Evolutionary conservation across 2,113 vertebrate genomes (phyloP).

Genomic region (Antechinus stuartii): DNA sequence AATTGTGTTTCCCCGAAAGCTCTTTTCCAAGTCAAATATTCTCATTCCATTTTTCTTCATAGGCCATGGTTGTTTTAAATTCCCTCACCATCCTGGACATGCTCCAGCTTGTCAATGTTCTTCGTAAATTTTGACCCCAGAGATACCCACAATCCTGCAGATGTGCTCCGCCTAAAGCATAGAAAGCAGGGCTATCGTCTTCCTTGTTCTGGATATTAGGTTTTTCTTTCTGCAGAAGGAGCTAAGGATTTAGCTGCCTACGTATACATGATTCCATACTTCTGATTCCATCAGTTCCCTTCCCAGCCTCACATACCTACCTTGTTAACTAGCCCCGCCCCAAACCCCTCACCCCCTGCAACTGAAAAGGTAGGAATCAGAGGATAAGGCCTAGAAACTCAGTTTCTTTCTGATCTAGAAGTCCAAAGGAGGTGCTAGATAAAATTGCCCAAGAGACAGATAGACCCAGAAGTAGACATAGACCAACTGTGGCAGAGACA

Average conservation of each 20-base stretch:
- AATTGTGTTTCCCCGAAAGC: neutral
- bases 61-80: neutral
- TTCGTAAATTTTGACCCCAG: neutral
- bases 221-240: neutral
- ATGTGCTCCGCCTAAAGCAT: neutral
- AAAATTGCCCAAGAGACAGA: neutral
- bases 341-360: neutral
- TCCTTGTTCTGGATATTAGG: neutral
- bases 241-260: neutral
- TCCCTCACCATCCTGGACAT: neutral
- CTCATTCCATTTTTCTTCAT: neutral
- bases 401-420: neutral
- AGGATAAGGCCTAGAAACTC: neutral
- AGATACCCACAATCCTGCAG: neutral
- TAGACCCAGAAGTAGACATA: neutral
- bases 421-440: neutral
- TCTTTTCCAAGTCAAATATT: neutral
- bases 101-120: neutral
- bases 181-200: neutral
- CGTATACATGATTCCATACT: neutral
- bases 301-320: neutral
- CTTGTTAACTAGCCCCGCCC: neutral
- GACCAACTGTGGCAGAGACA: neutral
- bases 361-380: slow-evolving; percentile 6
- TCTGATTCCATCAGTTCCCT: neutral